Percentiles rank a stretch among this genome's conserved stretches.
Conservation (phyloP, 2,888 invertebrate genomes). For the Sturmia bella region DNA sequence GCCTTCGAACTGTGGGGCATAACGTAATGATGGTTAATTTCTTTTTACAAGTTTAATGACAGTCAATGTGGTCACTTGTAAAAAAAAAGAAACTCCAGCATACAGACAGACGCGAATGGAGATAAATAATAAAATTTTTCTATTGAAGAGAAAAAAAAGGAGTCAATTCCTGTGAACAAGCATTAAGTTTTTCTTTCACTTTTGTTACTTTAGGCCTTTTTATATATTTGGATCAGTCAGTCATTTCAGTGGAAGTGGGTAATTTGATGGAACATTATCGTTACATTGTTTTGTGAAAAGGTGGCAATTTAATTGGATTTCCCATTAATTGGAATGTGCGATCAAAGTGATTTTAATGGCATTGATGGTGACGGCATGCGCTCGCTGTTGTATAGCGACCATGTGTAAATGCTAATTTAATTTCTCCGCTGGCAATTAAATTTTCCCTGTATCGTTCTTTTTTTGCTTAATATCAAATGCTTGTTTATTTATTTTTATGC, state of each 20-base stretch:
- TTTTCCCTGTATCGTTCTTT: not conserved
- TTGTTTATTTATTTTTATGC: not conserved
- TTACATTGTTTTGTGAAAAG: constrained; percentile 62
- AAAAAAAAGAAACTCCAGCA: not conserved
- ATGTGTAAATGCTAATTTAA: constrained; percentile 34
- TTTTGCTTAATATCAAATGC: not conserved
- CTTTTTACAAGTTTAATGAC: constrained; percentile 27
- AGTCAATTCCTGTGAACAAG: constrained; percentile 33
- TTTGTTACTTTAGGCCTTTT: constrained; percentile 9
- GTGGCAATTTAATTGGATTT: constrained; percentile 61
- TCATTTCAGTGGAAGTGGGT: constrained; percentile 34
- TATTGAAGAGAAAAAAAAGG: constrained; percentile 22
- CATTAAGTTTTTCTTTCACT: constrained; percentile 52
- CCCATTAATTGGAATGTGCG: constrained; percentile 32
- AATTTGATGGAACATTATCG: constrained; percentile 55
- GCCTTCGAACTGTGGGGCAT: constrained; percentile 4
- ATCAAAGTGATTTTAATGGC: constrained; percentile 25
- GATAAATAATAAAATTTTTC: constrained; percentile 3
- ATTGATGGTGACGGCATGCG: constrained; percentile 21
- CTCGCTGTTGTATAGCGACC: constrained; percentile 10
- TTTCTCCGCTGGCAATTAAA: not conserved
- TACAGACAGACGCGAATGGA: too few relatives aligned
- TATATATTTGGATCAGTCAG: constrained; percentile 12
- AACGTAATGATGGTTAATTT: constrained; percentile 27
- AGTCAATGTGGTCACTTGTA: constrained; percentile 13